Base-by-base conservation (phyloP, 2,113 vertebrate genomes). In the Zootoca vivipara region DNA sequence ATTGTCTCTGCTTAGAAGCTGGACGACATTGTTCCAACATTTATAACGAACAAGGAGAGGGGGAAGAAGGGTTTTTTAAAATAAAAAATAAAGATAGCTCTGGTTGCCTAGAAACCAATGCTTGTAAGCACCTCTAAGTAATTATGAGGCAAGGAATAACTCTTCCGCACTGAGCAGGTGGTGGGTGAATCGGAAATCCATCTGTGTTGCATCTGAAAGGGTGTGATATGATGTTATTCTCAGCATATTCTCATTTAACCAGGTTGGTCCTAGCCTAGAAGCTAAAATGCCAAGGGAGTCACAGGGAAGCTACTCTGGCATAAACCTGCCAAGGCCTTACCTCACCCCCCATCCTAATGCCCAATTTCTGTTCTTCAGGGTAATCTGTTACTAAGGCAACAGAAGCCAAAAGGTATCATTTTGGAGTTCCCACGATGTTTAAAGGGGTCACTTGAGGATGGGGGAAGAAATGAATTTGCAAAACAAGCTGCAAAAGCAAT, bases 161-260 rank as follows among this genome's bases (percentile, higher is more conserved):
- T 94, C 95, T 95, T 77, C 56, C 8, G 94, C 90, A 28, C 42
- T 10, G 92, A 95, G 96, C 95, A 96, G 92, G 95, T 85, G 92
- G 95, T 94, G 0, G 67, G 94, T 94, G 96, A 96, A 96, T 96
- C 92, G 95, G 96, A 96, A 96, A 96, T 96, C 96, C 95, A 96
- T 97, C 91, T 24, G 93, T 95, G 92, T 93, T 92, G 94, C 94
- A 96, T 96, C 94, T 93, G 93, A 94, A 94, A 89, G 94, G 91
- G 89, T 84, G 72, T 35, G 70, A 90, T 91, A 84, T 85, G 38
- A 3, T 65, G 65, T 82, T 8, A 28, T 2, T 38, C 2, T 2
- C 33, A 3, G 10, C 73, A 1, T 56, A 38, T n/a, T 0, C 16
- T 12, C 2, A 16, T 81, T 89, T 64, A 3, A 0, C 2, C 2